phyloP scores from a whole-genome alignment of 2,113 vertebrate genomes.

The Macaca mulatta region DNA sequence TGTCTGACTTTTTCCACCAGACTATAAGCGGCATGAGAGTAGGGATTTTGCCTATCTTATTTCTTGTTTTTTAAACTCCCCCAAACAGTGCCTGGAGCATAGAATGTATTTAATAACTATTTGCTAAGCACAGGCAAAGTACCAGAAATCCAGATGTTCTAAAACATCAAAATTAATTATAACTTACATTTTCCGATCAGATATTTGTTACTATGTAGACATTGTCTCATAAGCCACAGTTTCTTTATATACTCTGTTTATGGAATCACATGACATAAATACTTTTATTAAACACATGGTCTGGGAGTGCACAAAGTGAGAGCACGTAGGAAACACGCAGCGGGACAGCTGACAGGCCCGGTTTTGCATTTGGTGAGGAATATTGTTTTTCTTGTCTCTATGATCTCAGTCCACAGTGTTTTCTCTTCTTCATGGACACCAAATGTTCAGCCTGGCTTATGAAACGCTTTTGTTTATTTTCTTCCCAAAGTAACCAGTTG shows the following conservation, averaged over 20 bases:
- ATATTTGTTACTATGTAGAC: neutral
- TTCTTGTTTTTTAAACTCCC: neutral
- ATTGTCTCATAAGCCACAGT: neutral
- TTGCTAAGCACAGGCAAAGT: neutral
- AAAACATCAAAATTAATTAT: neutral
- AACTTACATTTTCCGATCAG: neutral
- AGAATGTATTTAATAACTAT: neutral
- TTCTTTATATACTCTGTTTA: neutral
- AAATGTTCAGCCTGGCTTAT: constrained; percentile 40
- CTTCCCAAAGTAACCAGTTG: constrained; percentile 21
- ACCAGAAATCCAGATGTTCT: neutral
- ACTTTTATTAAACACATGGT: neutral
- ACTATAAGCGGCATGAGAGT: neutral
- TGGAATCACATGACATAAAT: neutral
- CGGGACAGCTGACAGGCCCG: neutral
- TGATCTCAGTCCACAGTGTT: constrained; percentile 1
- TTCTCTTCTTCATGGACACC: constrained; percentile 33
- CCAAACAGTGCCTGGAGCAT: neutral
- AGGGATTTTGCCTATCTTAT: neutral
- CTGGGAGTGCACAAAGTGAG: neutral
- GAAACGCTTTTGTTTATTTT: constrained; percentile 60
- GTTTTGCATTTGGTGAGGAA: neutral
- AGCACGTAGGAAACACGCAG: neutral
- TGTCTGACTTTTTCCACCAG: neutral
- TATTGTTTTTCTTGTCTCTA: neutral